Percentiles rank a stretch among this genome's conserved stretches.
These are phyloP conservation scores for Irena cyanogastra DNA, from an alignment of 2,113 vertebrate genomes.

Conservation along the genomic window DNA sequence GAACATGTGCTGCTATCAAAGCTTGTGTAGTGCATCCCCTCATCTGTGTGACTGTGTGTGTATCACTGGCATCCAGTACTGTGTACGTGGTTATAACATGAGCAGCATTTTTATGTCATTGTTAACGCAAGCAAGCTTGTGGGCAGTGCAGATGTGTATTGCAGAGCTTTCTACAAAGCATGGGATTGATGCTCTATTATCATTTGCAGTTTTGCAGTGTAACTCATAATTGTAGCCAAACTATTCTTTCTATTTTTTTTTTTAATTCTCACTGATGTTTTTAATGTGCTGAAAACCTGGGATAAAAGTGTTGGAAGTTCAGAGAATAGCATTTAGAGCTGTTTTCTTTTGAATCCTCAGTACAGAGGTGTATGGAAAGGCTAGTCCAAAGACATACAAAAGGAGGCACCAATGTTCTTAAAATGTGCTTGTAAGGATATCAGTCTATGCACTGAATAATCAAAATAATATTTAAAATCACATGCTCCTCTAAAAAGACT, in stretches of 20 bases:
- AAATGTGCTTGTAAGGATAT: neutral
- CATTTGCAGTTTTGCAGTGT: conserved; percentile 10
- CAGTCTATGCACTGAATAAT: neutral
- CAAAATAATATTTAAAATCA: neutral
- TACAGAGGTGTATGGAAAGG: neutral
- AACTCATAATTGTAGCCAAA: neutral
- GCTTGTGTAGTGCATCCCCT: conserved; percentile 50
- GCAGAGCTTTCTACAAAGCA: conserved; percentile 50
- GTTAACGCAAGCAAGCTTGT: conserved; percentile 45
- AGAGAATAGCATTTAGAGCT: neutral
- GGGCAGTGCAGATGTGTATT: conserved; percentile 33
- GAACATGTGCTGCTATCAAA: conserved; percentile 14
- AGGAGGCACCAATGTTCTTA: neutral
- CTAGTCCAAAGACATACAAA: neutral
- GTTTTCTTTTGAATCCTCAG: neutral
- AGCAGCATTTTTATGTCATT: conserved; percentile 21
- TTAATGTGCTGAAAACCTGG: neutral
- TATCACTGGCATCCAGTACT: neutral
- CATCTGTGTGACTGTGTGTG: conserved; percentile 21
- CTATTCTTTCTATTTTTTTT: neutral
- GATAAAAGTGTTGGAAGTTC: neutral
- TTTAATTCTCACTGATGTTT: neutral
- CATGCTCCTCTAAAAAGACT: neutral
- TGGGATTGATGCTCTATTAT: conserved; percentile 32
- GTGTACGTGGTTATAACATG: neutral